Evolutionary conservation across 2,797 vertebrate species (phyloP).

Genomic region (Leucoraja ocellata): DNA sequence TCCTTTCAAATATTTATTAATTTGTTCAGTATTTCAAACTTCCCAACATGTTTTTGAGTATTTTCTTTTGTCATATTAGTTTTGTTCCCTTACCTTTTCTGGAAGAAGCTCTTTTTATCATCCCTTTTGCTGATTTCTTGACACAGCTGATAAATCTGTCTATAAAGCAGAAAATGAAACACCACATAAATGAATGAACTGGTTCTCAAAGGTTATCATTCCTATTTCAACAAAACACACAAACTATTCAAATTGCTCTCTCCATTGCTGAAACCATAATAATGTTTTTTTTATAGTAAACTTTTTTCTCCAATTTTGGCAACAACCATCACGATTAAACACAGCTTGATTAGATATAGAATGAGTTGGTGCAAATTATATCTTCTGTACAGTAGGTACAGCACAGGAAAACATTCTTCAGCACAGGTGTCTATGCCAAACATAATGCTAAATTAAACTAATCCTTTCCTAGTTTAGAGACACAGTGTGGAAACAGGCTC

Average conservation of each 20-base stretch:
- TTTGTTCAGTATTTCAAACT: neutral
- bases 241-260: neutral
- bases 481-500: too few relatives aligned
- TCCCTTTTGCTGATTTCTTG: constrained; percentile 80
- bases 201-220: neutral
- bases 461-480: too few relatives aligned
- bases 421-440: too few relatives aligned
- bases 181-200: neutral
- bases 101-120: constrained; percentile 64
- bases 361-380: neutral
- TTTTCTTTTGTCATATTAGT: neutral
- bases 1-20: neutral
- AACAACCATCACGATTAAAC: neutral
- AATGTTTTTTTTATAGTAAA: neutral
- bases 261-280: neutral
- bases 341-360: neutral
- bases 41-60: neutral
- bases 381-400: neutral
- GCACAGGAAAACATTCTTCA: too few relatives aligned
- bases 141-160: constrained; percentile 77
- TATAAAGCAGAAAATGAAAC: constrained; percentile 47
- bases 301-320: neutral
- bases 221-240: neutral
- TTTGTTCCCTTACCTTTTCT: constrained; percentile 61
- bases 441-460: too few relatives aligned